These are phyloP conservation scores for Anthonomus grandis DNA, from an alignment of 1,140 invertebrate species.

Conservation along the genomic window DNA sequence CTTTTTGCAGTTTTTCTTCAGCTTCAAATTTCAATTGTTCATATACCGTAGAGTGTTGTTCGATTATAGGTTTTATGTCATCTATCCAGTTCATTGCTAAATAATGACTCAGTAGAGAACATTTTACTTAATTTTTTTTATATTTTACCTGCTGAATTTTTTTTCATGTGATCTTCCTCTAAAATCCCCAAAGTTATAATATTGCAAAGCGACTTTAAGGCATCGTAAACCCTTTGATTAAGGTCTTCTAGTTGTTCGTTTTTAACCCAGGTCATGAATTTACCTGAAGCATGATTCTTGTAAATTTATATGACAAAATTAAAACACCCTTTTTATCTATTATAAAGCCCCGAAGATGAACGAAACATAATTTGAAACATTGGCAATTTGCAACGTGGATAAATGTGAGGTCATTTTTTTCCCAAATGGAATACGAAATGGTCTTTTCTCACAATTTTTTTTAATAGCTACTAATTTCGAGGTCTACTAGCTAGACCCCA, in stretches of 20 bases:
- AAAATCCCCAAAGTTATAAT: slow-evolving; percentile 28
- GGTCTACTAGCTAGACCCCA: too few relatives aligned
- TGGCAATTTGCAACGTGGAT: too few relatives aligned
- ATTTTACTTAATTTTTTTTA: slow-evolving; percentile 37
- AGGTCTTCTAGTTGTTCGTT: slow-evolving; percentile 45
- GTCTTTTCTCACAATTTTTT: too few relatives aligned
- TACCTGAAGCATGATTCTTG: slow-evolving; percentile 12
- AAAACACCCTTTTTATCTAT: too few relatives aligned
- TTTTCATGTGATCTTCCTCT: slow-evolving; percentile 56
- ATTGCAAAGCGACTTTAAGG: slow-evolving; percentile 54
- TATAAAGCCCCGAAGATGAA: too few relatives aligned
- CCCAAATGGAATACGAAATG: too few relatives aligned
- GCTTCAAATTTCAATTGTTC: slow-evolving; percentile 76
- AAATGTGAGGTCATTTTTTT: too few relatives aligned
- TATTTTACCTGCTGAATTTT: slow-evolving; percentile 56
- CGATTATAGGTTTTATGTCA: slow-evolving; percentile 67
- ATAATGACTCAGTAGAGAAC: slow-evolving; percentile 51
- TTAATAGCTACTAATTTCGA: too few relatives aligned
- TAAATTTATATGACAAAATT: not conserved
- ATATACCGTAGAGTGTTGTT: slow-evolving; percentile 65
- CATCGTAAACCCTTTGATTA: slow-evolving; percentile 57
- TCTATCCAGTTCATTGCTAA: slow-evolving; percentile 66
- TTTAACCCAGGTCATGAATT: slow-evolving; percentile 24
- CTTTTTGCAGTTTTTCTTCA: slow-evolving; percentile 69
- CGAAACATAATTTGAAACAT: too few relatives aligned